Conservation (phyloP, 1,140 invertebrate genomes). For the Steinernema feltiae region DNA sequence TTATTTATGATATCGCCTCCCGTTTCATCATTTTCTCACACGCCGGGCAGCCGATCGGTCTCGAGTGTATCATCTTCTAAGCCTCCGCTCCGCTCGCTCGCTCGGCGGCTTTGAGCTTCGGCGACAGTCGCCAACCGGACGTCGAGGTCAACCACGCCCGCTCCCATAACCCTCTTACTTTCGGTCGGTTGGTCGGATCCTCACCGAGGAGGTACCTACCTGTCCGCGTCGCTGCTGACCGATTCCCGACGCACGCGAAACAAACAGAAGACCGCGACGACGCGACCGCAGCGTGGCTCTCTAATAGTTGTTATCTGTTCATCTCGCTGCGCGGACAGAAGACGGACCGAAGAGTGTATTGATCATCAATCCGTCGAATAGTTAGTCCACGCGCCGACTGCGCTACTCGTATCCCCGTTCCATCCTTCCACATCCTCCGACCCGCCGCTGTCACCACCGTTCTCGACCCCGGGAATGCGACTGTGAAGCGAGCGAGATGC, state of each 20-base stretch:
- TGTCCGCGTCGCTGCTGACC: background rate
- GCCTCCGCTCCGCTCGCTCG: background rate
- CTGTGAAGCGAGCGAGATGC: background rate
- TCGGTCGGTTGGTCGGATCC: background rate
- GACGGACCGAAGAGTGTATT: too few species aligned
- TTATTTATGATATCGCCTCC: background rate
- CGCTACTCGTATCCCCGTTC: too few species aligned
- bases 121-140: constrained; percentile 2
- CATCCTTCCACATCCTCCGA: background rate
- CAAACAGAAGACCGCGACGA: constrained; percentile 15
- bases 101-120: too few species aligned
- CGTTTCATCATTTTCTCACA: constrained; percentile 5
- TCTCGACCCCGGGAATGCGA: too few species aligned
- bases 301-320: background rate
- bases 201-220: background rate
- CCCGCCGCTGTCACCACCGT: background rate
- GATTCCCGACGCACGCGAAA: background rate
- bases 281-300: background rate
- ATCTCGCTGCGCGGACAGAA: background rate
- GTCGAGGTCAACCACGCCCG: background rate
- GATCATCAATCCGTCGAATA: background rate
- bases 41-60: background rate
- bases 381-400: too few species aligned
- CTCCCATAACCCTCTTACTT: background rate
- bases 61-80: constrained; percentile 9